Evolutionary conservation across 2,797 vertebrate genomes (phyloP), one percentile per base, ranked within the genome.

Genomic region (Leuciscus waleckii): DNA sequence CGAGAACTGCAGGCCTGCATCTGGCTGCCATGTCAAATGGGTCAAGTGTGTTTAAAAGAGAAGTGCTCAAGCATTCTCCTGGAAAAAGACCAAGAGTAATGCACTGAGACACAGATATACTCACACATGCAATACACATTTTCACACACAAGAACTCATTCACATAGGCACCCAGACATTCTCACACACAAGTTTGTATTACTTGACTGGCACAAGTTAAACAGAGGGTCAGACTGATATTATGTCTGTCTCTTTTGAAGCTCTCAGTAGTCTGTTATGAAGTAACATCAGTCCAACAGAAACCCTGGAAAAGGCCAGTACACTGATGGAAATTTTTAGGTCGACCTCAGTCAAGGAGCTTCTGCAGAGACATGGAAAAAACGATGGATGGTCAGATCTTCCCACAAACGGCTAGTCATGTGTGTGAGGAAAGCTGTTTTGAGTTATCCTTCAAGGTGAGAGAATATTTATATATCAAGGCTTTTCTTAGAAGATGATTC

Each of bases 271-370:
- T 92, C 92, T 94, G 84, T 88, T 80, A 89, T 90, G 89, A 80
- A 86, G 88, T 88, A 90, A 91, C 90, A 91, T 86, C 51, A 29
- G 87, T 88, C 89, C 83, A 87, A 77, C 83, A 87, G 88, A 92
- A 88, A 83, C 54, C 87, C 74, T 85, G 92, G 91, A 93, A 94
- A 94, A 93, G 89, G 89, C 92, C 89, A 81, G 88, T 84, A 79
- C 79, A 80, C 85, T 86, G 91, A 92, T 91, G 95, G 95, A 96
- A 96, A 96, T 89, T 94, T 91, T 96, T 94, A 96, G 93, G 91
- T 68, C 1, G 90, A 90, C 89, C 90, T 86, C 87, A 67, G 84
- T 88, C 90, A 90, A 90, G 73, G 43, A 86, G 89, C 92, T 90
- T 46, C 92, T 92, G 87, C 90, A 90, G 65, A 93, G 93, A 94